These are phyloP conservation scores for Galemys pyrenaicus DNA, from an alignment of 2,113 vertebrate species.

Conservation along the genomic window DNA sequence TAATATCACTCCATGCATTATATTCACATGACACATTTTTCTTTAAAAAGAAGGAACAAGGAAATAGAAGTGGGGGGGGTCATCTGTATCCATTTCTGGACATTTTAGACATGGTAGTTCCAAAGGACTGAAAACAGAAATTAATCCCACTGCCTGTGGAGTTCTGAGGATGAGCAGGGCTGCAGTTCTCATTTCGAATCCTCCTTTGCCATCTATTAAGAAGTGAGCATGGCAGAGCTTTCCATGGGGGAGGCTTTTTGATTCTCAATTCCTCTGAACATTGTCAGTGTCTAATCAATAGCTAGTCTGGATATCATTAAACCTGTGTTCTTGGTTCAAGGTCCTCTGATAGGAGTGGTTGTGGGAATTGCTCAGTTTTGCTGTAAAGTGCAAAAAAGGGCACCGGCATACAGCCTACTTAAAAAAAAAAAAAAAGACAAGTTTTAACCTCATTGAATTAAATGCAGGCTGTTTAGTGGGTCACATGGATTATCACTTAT, in stretches of 20 bases:
- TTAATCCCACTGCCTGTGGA: conserved; percentile 77
- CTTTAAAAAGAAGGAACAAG: conserved; percentile 25
- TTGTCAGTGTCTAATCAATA: conserved; percentile 83
- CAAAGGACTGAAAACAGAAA: conserved; percentile 68
- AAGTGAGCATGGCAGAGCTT: conserved; percentile 73
- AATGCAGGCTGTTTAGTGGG: conserved; percentile 55
- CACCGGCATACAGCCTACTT: conserved; percentile 55
- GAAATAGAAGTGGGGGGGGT: conserved; percentile 41
- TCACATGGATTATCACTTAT: conserved; percentile 66
- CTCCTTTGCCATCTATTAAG: conserved; percentile 82
- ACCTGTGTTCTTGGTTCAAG: conserved; percentile 75
- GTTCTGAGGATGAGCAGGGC: conserved; percentile 73
- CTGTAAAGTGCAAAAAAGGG: conserved; percentile 63
- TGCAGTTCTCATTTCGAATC: conserved; percentile 76
- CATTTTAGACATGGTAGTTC: conserved; percentile 56
- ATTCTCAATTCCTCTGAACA: conserved; percentile 82
- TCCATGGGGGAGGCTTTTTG: conserved; percentile 79
- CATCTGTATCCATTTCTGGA: conserved; percentile 59
- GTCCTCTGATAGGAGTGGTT: conserved; percentile 62
- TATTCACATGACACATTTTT: conserved; percentile 19
- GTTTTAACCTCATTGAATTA: conserved; percentile 62
- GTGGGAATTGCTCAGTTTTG: conserved; percentile 74
- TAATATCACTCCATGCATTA: neutral
- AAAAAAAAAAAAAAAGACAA: conserved; percentile 61
- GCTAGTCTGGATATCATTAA: conserved; percentile 77